phyloP scores from a whole-genome alignment of 2,797 vertebrate species.

The Remorina albescens region DNA sequence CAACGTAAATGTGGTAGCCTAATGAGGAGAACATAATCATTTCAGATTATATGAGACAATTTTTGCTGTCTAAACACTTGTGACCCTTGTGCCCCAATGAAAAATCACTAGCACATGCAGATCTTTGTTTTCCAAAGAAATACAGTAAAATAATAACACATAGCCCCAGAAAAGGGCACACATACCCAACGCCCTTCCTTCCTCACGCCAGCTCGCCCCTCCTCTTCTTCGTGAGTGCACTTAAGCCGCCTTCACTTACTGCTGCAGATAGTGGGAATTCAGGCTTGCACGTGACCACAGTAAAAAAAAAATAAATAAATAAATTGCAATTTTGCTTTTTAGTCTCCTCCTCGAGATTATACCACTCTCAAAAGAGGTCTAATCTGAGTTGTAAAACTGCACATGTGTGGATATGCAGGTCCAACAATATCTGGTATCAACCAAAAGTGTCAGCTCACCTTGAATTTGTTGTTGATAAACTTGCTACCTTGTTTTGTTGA shows the following conservation, averaged over 20 bases:
- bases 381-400: no score
- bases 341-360: no score
- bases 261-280: neutral
- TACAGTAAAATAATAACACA: constrained; percentile 10
- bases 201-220: neutral
- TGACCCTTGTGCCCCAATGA: neutral
- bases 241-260: constrained; percentile 35
- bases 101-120: neutral
- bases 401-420: no score
- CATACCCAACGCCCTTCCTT: constrained; percentile 12
- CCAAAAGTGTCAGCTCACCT: no score
- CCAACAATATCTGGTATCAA: no score
- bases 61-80: neutral
- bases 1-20: neutral
- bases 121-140: neutral
- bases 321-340: no score
- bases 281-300: rapidly evolving
- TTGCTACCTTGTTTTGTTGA: no score
- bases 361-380: no score
- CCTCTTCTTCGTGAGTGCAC: constrained; percentile 25
- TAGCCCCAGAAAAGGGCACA: neutral
- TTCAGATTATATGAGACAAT: neutral
- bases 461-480: no score
- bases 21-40: neutral
- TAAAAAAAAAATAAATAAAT: no score